These are phyloP conservation scores for Tromatobia lineatoria DNA, from an alignment of 2,888 invertebrate genomes.

Conservation along the genomic window DNA sequence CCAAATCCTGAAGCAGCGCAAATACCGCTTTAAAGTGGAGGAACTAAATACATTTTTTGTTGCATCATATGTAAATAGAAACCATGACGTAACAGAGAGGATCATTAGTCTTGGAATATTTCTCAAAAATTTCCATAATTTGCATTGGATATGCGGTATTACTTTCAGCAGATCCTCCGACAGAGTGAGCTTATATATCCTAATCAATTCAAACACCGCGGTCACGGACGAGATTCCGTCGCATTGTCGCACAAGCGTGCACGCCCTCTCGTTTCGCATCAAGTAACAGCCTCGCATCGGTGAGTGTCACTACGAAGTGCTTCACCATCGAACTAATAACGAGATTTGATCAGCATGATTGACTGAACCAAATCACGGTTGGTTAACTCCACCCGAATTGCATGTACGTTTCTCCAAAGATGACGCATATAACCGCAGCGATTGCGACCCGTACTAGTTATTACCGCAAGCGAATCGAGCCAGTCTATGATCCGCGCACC, in stretches of 20 bases:
- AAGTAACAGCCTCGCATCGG: slow-evolving; percentile 6
- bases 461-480: slow-evolving; percentile 61
- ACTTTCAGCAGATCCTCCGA: too few relatives aligned
- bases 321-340: slow-evolving; percentile 40
- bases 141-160: too few relatives aligned
- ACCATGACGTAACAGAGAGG: too few relatives aligned
- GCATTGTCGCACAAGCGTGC: background rate
- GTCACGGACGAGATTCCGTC: background rate
- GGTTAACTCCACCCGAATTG: slow-evolving; percentile 34
- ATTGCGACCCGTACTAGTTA: slow-evolving; percentile 19
- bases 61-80: too few relatives aligned
- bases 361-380: slow-evolving; percentile 64
- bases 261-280: background rate
- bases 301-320: slow-evolving; percentile 29
- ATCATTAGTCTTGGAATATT: too few relatives aligned
- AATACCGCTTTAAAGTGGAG: too few relatives aligned
- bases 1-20: too few relatives aligned
- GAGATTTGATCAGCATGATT: slow-evolving; percentile 60
- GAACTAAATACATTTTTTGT: too few relatives aligned
- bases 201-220: too few relatives aligned
- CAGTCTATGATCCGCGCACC: slow-evolving; percentile 72
- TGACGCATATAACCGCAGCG: slow-evolving; percentile 3
- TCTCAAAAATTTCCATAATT: too few relatives aligned
- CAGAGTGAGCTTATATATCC: too few relatives aligned
- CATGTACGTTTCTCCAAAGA: slow-evolving; percentile 46